Conservation (phyloP, 2,113 vertebrate genomes). For the Garra rufa region DNA sequence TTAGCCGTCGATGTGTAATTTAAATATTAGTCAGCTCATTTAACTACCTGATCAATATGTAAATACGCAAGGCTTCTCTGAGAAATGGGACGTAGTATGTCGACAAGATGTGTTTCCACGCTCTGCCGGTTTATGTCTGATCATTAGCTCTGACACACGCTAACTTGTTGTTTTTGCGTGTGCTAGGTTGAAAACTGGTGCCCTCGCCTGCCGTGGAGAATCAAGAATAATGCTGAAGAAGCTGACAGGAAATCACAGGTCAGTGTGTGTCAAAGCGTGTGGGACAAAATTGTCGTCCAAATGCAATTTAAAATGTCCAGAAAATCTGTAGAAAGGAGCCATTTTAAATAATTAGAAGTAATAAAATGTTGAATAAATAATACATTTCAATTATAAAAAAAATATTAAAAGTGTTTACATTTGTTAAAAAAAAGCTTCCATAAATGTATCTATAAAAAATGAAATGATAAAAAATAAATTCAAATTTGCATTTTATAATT, state of each 20-base stretch:
- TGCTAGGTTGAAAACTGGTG: constrained; percentile 98
- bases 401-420: background rate
- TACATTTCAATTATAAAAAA: background rate
- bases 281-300: background rate
- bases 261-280: constrained; percentile 54
- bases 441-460: too few species aligned
- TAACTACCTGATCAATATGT: background rate
- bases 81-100: background rate
- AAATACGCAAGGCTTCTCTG: background rate
- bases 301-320: background rate
- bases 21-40: background rate
- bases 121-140: background rate
- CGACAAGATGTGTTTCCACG: background rate
- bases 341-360: background rate
- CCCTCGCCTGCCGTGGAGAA: constrained; percentile 95
- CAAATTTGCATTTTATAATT: too few species aligned
- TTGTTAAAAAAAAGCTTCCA: background rate
- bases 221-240: constrained; percentile 85
- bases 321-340: background rate
- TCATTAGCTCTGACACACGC: background rate
- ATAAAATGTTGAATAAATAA: background rate
- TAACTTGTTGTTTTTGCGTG: background rate
- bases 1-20: background rate
- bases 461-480: too few species aligned
- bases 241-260: constrained; percentile 86